Evolutionary conservation across 2,797 vertebrate genomes (phyloP).

Genomic region (Lacerta viridis): DNA sequence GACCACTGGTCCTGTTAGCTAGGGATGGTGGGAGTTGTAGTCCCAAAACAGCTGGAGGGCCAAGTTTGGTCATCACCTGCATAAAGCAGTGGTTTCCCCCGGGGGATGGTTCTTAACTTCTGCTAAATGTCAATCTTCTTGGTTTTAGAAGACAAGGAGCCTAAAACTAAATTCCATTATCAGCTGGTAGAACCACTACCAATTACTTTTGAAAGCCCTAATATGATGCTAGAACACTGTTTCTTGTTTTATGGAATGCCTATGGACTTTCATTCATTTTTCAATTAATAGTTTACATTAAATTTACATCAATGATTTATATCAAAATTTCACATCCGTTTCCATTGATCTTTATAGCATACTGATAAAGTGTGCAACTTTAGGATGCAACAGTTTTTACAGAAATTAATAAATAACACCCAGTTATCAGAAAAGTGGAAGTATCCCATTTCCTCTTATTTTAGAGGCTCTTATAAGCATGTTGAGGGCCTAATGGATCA

Average conservation of each 20-base stretch:
- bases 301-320: not conserved
- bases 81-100: conserved; percentile 87
- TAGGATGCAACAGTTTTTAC: not conserved
- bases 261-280: not conserved
- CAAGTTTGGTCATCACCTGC: conserved; percentile 42
- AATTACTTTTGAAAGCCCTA: not conserved
- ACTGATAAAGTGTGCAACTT: not conserved
- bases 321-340: not conserved
- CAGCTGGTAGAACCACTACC: not conserved
- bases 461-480: not conserved
- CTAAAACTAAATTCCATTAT: conserved; percentile 6
- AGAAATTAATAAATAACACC: not conserved
- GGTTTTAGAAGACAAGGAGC: conserved; percentile 54
- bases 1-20: too few relatives aligned
- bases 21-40: too few relatives aligned
- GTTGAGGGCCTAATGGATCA: not conserved
- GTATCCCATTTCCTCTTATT: not conserved
- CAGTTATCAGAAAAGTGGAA: not conserved
- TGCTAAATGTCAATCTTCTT: conserved; percentile 33
- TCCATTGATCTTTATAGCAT: not conserved
- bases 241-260: not conserved
- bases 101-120: not conserved
- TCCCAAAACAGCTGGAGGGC: too few relatives aligned
- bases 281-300: not conserved
- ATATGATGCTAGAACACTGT: conserved; percentile 37